These are phyloP conservation scores for Huso huso DNA, from an alignment of 2,797 vertebrate genomes.

Conservation along the genomic window DNA sequence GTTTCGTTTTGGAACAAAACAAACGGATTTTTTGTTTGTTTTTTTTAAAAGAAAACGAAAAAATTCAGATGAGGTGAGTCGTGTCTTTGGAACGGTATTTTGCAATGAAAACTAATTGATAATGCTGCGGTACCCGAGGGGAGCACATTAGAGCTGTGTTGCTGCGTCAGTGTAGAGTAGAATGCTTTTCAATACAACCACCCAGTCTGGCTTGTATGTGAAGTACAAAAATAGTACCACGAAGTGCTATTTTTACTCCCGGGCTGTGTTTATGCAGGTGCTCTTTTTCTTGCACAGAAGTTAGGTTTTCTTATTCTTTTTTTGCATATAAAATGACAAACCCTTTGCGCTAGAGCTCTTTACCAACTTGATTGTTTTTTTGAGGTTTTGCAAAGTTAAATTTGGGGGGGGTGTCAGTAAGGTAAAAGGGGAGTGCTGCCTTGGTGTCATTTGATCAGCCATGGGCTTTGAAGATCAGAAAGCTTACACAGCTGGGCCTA, in stretches of 20 bases:
- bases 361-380: conserved; percentile 39
- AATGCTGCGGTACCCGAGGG: conserved; percentile 30
- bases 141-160: conserved; percentile 26
- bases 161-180: conserved; percentile 19
- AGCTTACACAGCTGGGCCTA: conserved; percentile 50
- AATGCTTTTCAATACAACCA: conserved; percentile 24
- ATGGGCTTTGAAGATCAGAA: conserved; percentile 67
- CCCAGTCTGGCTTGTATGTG: conserved; percentile 33
- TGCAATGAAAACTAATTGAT: conserved; percentile 19
- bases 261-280: conserved; percentile 7
- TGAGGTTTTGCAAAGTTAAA: conserved; percentile 47
- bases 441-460: conserved; percentile 53
- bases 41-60: conserved; percentile 13
- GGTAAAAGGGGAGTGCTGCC: conserved; percentile 35
- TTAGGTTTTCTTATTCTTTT: background rate
- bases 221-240: conserved; percentile 41
- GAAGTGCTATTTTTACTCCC: conserved; percentile 35
- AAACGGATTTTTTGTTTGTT: conserved; percentile 24
- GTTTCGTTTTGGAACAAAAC: conserved; percentile 23
- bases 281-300: conserved; percentile 2
- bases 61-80: conserved; percentile 68
- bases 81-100: conserved; percentile 28
- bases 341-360: conserved; percentile 4
- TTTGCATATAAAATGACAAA: background rate
- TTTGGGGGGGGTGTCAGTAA: conserved; percentile 36